Base-by-base conservation (phyloP, 1,140 invertebrate genomes). In the Phocides pigmalion region DNA sequence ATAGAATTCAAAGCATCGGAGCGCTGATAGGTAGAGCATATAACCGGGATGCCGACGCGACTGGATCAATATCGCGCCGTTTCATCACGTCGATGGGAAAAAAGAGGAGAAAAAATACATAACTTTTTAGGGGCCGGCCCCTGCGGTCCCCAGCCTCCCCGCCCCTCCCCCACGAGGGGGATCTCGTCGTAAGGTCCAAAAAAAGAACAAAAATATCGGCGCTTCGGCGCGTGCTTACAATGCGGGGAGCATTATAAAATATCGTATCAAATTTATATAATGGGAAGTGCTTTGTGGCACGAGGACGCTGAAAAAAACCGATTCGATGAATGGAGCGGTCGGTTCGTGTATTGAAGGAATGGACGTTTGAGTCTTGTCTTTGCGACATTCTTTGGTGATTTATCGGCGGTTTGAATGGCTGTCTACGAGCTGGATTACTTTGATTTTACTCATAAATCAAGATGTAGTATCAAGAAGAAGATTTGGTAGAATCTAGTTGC, bases 31-130 rank as follows among this genome's bases (percentile, higher is more conserved):
- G 28, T 56, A 44, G 20, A 59, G 25, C 37, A 56, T n/a, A n/a
- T 62, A 68, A 65, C 56, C 51, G 66, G 76, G 62, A 67, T 71
- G 70, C 72, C 70, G 79, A 74, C 70, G 73, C 69, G 74, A 5
- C 62, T 78, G 79, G 83, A 89, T 90, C 84, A 82, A 90, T 90
- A 89, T 81, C 74, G 74, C 73, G 84, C 79, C 80, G 82, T 86
- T 87, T 86, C 85, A 86, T 88, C 85, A 84, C 81, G 82, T 90
- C 84, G 81, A 89, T 87, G 81, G 76, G 88, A 87, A 90, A 87
- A 90, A 89, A 88, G 85, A 85, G 84, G 83, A 85, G 84, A 90
- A 87, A 88, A 90, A 90, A 89, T 90, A 90, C 80, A 90, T 88
- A 88, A 89, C 83, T 88, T 89, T 90, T 90, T 90, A 89, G 83